Conservation (phyloP, 2,888 invertebrate genomes). For the Campoplex nolae region DNA sequence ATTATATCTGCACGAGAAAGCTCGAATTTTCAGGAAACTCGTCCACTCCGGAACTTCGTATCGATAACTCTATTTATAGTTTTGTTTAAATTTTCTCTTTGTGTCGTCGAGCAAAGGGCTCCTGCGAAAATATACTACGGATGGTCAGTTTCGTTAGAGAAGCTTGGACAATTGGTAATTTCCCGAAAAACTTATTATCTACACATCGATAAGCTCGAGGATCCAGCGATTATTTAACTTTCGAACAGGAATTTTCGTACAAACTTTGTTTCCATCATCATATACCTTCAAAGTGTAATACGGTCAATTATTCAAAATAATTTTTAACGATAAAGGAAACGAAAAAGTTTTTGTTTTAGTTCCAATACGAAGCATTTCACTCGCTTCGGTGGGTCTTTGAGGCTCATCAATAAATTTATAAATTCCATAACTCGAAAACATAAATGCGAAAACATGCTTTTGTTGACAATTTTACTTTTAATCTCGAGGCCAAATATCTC, state of each 20-base stretch:
- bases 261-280: not conserved
- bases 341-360: not conserved
- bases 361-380: not conserved
- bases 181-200: not conserved
- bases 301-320: not conserved
- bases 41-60: not conserved
- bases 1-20: not conserved
- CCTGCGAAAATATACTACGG: not conserved
- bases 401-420: not conserved
- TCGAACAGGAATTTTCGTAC: not conserved
- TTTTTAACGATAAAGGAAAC: not conserved
- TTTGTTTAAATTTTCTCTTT: constrained; percentile 7
- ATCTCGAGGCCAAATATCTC: constrained; percentile 16
- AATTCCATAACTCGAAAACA: not conserved
- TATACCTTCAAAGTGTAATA: no score
- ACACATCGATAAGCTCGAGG: not conserved
- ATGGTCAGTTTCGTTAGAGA: not conserved
- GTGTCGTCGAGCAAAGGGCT: not conserved
- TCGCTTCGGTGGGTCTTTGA: not conserved
- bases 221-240: not conserved
- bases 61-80: constrained; percentile 11
- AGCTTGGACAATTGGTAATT: not conserved
- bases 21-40: not conserved
- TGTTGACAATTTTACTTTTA: not conserved
- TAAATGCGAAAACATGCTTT: not conserved